Evolutionary conservation across 2,888 invertebrate genomes (phyloP).

Genomic region (Dasypolia templi): DNA sequence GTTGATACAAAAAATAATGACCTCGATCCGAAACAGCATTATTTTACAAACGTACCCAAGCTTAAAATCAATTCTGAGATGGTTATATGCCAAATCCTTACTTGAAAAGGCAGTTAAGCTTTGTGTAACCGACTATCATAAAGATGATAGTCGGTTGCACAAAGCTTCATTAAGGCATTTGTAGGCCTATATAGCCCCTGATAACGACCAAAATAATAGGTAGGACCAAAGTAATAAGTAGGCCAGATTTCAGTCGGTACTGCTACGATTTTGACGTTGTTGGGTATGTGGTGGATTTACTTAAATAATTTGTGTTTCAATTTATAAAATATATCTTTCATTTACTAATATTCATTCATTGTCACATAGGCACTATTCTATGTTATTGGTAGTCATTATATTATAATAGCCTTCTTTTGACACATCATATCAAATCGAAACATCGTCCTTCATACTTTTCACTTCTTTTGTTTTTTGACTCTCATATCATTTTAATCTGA

Average conservation of each 20-base stretch:
- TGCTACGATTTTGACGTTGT: slow-evolving; percentile 47
- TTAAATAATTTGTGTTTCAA: slow-evolving; percentile 25
- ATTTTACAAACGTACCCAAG: slow-evolving; percentile 2
- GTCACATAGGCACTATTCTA: neutral
- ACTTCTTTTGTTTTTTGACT: too few relatives aligned
- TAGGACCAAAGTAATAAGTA: slow-evolving; percentile 58
- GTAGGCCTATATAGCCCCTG: slow-evolving; percentile 54
- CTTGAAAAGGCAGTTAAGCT: slow-evolving; percentile 50
- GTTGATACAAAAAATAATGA: neutral
- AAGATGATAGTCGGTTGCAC: too few relatives aligned
- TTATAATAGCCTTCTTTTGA: neutral
- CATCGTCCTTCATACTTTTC: neutral
- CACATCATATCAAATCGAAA: neutral
- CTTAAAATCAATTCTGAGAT: slow-evolving; percentile 41
- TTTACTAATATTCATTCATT: too few relatives aligned
- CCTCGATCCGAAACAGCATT: neutral
- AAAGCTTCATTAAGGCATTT: slow-evolving; percentile 64
- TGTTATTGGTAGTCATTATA: neutral
- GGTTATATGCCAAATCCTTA: slow-evolving; percentile 43
- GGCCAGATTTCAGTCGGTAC: slow-evolving; percentile 38
- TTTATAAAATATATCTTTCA: too few relatives aligned
- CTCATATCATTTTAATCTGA: neutral
- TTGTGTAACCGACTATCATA: slow-evolving; percentile 55
- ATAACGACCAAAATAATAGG: slow-evolving; percentile 62
- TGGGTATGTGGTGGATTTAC: slow-evolving; percentile 9